Percentiles rank a stretch among this genome's conserved stretches.
phyloP scores from a whole-genome alignment of 2,113 vertebrate genomes.

The Sialia sialis region DNA sequence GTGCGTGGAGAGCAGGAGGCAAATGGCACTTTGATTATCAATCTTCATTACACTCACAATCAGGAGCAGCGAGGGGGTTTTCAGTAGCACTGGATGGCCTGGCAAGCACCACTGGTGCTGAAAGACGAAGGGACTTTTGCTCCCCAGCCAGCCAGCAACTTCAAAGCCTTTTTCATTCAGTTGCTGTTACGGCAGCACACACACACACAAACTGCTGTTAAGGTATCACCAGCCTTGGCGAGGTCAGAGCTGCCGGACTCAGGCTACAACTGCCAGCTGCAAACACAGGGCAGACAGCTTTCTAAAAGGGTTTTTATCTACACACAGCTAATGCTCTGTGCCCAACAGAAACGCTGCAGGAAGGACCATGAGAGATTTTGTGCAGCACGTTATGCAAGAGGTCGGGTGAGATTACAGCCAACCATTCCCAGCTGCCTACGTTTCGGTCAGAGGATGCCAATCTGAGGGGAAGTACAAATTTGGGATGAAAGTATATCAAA shows the following conservation, averaged over 20 bases:
- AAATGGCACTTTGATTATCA: not conserved
- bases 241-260: not conserved
- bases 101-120: not conserved
- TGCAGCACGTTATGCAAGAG: not conserved
- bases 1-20: not conserved
- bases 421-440: not conserved
- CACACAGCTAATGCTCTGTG: not conserved
- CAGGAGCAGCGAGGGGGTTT: not conserved
- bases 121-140: slow-evolving; percentile 11
- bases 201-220: not conserved
- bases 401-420: not conserved
- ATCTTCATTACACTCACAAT: not conserved
- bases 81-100: not conserved
- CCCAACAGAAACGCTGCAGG: not conserved
- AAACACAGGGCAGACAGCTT: not conserved
- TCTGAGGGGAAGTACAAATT: not conserved
- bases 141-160: slow-evolving; percentile 21
- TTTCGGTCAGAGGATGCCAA: not conserved
- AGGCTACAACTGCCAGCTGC: not conserved
- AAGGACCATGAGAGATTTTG: not conserved
- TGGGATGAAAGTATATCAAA: not conserved
- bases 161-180: slow-evolving; percentile 24
- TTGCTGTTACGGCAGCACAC: not conserved
- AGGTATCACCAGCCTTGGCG: not conserved
- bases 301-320: not conserved